Base-by-base conservation (phyloP, 2,888 invertebrate species). In the Drosophila limbata region DNA sequence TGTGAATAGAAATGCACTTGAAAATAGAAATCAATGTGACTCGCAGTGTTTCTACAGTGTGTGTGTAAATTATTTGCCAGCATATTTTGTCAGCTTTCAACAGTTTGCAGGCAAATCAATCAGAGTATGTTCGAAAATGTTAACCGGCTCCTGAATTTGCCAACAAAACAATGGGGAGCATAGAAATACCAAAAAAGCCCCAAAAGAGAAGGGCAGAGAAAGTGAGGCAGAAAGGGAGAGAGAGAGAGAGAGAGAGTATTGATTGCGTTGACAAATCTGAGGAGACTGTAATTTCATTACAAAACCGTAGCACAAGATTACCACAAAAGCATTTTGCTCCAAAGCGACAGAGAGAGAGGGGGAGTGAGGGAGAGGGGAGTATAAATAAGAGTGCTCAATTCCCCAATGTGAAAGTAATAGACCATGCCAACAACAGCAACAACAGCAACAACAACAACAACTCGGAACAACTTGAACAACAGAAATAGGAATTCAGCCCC, bases 211-310 rank as follows among this genome's bases (percentile, higher is more conserved):
- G 0, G 10, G 3, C 3, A 40, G 15, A 10, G n/a, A 9, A 11
- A 10, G 21, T 19, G n/a, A n/a, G n/a, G n/a, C n/a, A 2, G 31
- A 5, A 10, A n/a, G n/a, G 13, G 3, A 9, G 17, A 53, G 40
- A 31, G 15, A 13, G 37, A 31, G 9, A 25, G 2, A 4, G 17
- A 4, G 11, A 6, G 10, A 35, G 31, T 72, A 85, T 83, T 83
- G 83, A 83, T 83, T 83, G 86, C 88, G 82, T 77, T 85, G 80
- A 85, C 85, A 83, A 83, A 83, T 83, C 83, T 88, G 83, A 63
- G 69, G 67, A 68, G 59, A 65, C 57, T 65, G 83, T 85, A 88
- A 83, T 88, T 82, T 85, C 71, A 88, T 88, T 88, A 79, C 80
- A 81, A 79, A 79, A 66, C 60, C 73, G 48, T 64, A 50, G 64